Evolutionary conservation across 2,888 invertebrate genomes (phyloP), one percentile per base, ranked within the genome.

Genomic region (Digitonthophagus gazella): DNA sequence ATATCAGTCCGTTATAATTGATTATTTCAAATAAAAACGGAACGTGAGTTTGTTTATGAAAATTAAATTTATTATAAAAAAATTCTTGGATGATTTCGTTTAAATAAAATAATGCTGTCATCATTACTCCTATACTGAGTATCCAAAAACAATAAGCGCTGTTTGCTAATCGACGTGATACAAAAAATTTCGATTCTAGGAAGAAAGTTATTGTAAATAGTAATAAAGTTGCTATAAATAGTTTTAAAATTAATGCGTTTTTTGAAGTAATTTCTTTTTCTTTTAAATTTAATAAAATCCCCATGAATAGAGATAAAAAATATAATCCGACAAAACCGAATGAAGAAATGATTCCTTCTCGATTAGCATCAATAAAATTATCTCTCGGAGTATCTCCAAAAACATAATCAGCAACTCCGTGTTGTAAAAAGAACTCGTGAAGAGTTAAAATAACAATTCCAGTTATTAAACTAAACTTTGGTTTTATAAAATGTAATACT

Each of bases 331-430:
- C 84, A 80, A 95, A 98, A 0, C 98, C 98, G 0, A 92, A 84
- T 54, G 91, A 85, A 0, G 98, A 97, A 16, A 89, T 88, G 55
- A 98, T 83, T 0, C 98, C 98, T 84, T 99, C 98, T 69, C 94
- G 88, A 82, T 99, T 99, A 0, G 97, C 94, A 58, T 88, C 84
- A 3, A 97, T 72, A 28, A 96, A 83, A 67, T 85, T 86, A 56
- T 82, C 81, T 69, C 94, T 85, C 0, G 85, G 81, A 0, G 80
- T 77, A 66, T 87, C 79, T 65, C 86, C 84, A 75, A 95, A 86
- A 0, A 95, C 89, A 87, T 90, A 95, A 0, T 88, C 81, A 72
- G 78, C 87, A n/a, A 95, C 78, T 0, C 90, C 90, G 64, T 79
- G 76, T 44, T 85, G 86, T 70, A 93, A 84, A 0, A 89, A 70